Conservation (phyloP, 2,888 invertebrate genomes). For the Ophion obscuratus region DNA sequence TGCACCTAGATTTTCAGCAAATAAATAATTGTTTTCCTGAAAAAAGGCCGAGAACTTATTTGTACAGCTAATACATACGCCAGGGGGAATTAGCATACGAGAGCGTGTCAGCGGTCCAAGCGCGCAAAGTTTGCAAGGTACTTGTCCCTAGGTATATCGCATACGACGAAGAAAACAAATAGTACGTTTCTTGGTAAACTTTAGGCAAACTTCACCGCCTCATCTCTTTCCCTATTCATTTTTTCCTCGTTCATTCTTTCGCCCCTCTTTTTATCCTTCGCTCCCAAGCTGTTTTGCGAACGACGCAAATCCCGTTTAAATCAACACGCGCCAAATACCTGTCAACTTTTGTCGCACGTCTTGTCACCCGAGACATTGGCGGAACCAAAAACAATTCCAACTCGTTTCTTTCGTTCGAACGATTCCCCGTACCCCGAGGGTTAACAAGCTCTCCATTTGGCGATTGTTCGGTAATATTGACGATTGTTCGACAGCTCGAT, state of each 20-base stretch:
- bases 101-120: constrained; percentile 54
- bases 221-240: not conserved
- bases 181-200: not conserved
- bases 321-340: not conserved
- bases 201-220: no score
- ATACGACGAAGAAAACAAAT: constrained; percentile 2
- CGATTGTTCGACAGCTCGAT: no score
- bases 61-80: not conserved
- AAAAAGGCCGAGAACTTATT: no score
- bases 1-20: no score
- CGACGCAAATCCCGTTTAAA: constrained; percentile 51
- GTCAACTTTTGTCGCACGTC: no score
- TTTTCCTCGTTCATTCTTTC: not conserved
- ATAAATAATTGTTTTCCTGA: no score
- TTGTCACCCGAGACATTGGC: no score
- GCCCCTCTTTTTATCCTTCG: constrained; percentile 6
- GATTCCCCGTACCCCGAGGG: not conserved
- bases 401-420: not conserved
- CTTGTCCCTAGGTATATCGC: not conserved
- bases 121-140: not conserved
- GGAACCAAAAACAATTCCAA: no score
- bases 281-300: constrained; percentile 19
- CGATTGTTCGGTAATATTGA: no score
- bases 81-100: constrained; percentile 73
- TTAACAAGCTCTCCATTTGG: no score